phyloP scores from a whole-genome alignment of 2,113 vertebrate species.

The Acanthisitta chloris region DNA sequence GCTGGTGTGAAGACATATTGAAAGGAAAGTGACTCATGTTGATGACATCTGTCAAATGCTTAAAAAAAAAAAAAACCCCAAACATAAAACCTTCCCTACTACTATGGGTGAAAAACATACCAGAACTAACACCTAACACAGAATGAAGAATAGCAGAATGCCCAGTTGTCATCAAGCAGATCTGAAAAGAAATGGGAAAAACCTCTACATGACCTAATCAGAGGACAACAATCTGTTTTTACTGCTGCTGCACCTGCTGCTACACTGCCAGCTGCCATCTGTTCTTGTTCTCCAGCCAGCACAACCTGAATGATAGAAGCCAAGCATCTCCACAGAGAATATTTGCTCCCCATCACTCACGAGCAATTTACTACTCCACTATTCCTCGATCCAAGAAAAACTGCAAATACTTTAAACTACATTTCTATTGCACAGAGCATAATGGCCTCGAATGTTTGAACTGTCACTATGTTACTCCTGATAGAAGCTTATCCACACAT shows the following conservation, averaged over 20 bases:
- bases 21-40: background rate
- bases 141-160: background rate
- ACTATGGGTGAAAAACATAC: background rate
- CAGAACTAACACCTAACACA: background rate
- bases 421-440: background rate
- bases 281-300: constrained; percentile 18
- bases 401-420: background rate
- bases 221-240: constrained; percentile 43
- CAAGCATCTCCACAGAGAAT: background rate
- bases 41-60: background rate
- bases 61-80: too few species aligned
- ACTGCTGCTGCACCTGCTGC: constrained; percentile 58
- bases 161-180: background rate
- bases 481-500: background rate
- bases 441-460: background rate
- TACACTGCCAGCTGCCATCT: constrained; percentile 37
- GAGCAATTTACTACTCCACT: background rate
- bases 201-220: constrained; percentile 16
- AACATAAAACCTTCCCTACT: background rate
- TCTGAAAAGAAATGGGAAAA: constrained; percentile 5
- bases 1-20: background rate
- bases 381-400: background rate
- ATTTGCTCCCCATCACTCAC: background rate
- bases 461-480: background rate
- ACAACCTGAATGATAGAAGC: constrained; percentile 7